Base-by-base conservation (phyloP, 2,888 invertebrate genomes). In the Leucoptera coffeella region DNA sequence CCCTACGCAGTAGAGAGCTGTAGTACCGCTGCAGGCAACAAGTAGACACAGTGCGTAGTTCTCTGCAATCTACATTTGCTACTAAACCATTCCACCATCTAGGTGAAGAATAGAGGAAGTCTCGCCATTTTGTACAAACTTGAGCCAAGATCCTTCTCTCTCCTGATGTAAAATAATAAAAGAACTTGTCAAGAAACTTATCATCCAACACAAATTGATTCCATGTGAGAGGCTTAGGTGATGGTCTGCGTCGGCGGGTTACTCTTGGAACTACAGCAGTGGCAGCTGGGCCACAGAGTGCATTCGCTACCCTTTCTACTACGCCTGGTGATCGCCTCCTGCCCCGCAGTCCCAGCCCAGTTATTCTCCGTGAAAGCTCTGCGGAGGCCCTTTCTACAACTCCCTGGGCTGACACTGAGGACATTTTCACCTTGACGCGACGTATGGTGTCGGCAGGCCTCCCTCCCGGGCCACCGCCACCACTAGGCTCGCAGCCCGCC, bases 351-450 rank as follows among this genome's bases (percentile, higher is more conserved):
- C 83, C 81, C 41, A 88, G 74, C 33, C 88, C 88, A 47, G 86
- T 90, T 62, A 91, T 90, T 47, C 90, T 80, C 50, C 90, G 88
- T 41, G 88, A 85, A 37, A 91, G 74, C 64, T 91, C 90, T 37
- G 90, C 90, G 41, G 88, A 89, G 45, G 90, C 90, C 47, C 90
- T 79, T 74, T 91, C 90, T 59, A 91, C 90, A 49, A 90, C 89
- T 47, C 89, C 89, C 62, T 88, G 88, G 43, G 87, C 85, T 42
- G 86, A 86, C 67, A 87, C 85, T 47, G 85, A 85, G 52, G 85
- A 85, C 85, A 85, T 85, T 49, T 64, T 67, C 48, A 65, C 64
- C 45, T 69, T 65, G 30, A 71, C 71, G 41, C 67, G 59, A 35
- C 65, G 57, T 35, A 67, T 58, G 35, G 67, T 61, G 50, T 67